Evolutionary conservation across 2,888 invertebrate genomes (phyloP), one percentile per base, ranked within the genome.

Genomic region (Pantelozetes paolii): DNA sequence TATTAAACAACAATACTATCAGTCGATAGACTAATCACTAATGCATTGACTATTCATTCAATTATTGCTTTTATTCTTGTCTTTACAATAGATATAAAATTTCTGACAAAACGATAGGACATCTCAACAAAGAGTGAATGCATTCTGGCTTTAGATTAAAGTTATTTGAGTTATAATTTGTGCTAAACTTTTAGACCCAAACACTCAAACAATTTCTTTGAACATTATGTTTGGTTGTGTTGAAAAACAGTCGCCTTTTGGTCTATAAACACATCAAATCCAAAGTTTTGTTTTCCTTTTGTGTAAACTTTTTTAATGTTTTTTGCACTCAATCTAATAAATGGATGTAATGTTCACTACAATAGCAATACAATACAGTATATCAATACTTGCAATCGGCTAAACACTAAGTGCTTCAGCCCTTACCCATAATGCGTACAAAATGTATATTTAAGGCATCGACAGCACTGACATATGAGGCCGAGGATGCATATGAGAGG

Each of bases 311-410:
- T 36, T 36, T 42, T 69, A 42, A 42, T 42, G 69, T 69, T 69
- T 67, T 67, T 69, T 26, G 36, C 45, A 28, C 42, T 64, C 20
- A 64, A 69, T 69, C 42, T 2, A 2, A 69, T 45, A 42, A 42
- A 45, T 28, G 69, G 23, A 69, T 23, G 42, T n/a, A n/a, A n/a
- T n/a, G 3, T 9, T 69, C 67, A 42, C 20, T 67, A 67, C 67
- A 40, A 42, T 69, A 30, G 69, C 62, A 26, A 45, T 69, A 9
- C 69, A 42, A 69, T 69, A 69, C 69, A 69, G 69, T 69, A 69
- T 69, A 69, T 69, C 69, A 69, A 69, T 69, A 20, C 42, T 69
- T 45, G 67, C 40, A 36, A 67, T 67, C 67, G 67, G n/a, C 6
- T 13, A 42, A 62, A 18, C 2, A 32, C 62, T 69, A 26, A 42